These are phyloP conservation scores for Eremophila alpestris DNA, from an alignment of 2,797 vertebrate genomes.

Conservation along the genomic window DNA sequence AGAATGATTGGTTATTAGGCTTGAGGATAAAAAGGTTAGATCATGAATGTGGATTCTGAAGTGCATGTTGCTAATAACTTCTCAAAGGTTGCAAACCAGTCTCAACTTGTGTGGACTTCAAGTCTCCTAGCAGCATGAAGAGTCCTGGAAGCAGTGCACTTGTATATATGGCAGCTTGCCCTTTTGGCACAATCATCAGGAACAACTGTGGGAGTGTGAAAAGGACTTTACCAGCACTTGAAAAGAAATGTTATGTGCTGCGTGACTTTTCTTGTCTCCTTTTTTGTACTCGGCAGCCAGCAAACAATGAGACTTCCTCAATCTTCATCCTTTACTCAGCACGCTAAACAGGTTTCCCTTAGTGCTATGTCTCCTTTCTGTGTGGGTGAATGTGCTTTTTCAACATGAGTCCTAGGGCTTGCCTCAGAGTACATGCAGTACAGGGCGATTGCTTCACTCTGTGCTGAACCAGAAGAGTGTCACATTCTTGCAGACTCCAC, in stretches of 20 bases:
- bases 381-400: neutral
- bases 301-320: conserved; percentile 4
- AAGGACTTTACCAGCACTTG: neutral
- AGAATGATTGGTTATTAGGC: neutral
- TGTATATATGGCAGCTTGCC: neutral
- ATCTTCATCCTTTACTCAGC: conserved; percentile 14
- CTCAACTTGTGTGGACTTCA: neutral
- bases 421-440: neutral
- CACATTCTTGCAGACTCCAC: neutral
- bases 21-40: neutral
- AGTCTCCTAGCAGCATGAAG: neutral
- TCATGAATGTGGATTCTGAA: neutral
- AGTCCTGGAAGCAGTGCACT: neutral
- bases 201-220: neutral
- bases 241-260: neutral
- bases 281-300: neutral
- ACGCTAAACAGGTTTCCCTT: neutral
- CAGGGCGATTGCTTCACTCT: neutral
- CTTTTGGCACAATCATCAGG: neutral
- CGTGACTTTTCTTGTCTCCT: neutral
- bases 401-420: neutral
- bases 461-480: neutral
- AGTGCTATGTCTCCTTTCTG: neutral
- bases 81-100: neutral
- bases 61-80: neutral